Conservation (phyloP, 2,113 vertebrate genomes). For the Aix galericulata region DNA sequence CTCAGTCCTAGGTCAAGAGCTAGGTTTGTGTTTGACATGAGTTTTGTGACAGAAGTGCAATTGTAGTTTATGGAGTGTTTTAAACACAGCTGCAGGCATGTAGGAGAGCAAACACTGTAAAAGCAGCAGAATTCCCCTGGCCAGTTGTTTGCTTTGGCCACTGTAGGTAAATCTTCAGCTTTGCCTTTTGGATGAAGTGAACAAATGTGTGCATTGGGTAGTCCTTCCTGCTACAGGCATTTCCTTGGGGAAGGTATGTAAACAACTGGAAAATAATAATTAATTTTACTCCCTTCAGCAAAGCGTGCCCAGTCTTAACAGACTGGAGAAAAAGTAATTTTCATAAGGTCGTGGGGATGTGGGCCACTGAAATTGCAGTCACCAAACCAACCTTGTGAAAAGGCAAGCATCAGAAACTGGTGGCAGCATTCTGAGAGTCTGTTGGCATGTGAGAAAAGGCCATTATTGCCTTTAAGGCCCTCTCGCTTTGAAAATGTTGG, state of each 20-base stretch:
- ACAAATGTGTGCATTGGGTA: neutral
- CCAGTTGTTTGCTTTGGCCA: constrained; percentile 59
- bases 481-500: neutral
- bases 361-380: neutral
- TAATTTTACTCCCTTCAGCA: neutral
- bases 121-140: neutral
- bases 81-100: neutral
- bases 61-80: neutral
- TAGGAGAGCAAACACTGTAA: neutral
- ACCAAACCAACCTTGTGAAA: accelerated
- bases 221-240: neutral
- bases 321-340: neutral
- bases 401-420: accelerated
- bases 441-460: neutral
- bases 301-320: neutral
- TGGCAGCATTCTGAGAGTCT: neutral
- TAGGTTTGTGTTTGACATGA: neutral
- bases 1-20: neutral
- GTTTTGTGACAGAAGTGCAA: neutral
- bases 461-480: neutral
- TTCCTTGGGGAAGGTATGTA: neutral
- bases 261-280: neutral
- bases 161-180: constrained; percentile 18
- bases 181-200: constrained; percentile 5
- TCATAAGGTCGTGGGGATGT: accelerated